Conservation (phyloP, 2,888 invertebrate genomes). For the Lucinisca nassula region DNA sequence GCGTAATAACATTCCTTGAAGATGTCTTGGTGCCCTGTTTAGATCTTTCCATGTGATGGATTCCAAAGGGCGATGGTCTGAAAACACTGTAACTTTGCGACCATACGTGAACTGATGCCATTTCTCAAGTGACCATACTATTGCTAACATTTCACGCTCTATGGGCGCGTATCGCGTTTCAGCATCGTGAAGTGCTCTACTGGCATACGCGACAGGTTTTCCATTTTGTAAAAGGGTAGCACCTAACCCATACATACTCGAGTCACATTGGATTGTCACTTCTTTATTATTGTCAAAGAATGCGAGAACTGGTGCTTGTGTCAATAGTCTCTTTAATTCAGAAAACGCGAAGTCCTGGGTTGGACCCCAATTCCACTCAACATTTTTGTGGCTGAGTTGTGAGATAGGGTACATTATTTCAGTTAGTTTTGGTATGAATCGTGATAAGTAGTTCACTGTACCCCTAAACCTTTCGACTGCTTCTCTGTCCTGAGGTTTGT, state of each 20-base stretch:
- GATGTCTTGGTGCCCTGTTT: conserved; percentile 71
- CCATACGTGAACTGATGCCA: conserved; percentile 77
- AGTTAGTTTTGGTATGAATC: conserved; percentile 64
- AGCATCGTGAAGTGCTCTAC: conserved; percentile 40
- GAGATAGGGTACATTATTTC: conserved; percentile 64
- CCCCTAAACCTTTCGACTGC: conserved; percentile 52
- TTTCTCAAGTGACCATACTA: conserved; percentile 85
- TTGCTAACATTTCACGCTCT: conserved; percentile 62
- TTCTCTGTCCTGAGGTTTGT: conserved; percentile 45
- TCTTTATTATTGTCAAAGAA: conserved; percentile 46
- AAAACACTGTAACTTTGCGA: conserved; percentile 84
- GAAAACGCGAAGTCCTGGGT: conserved; percentile 38
- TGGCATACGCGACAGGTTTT: conserved; percentile 55
- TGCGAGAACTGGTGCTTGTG: conserved; percentile 30
- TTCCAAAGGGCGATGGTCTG: conserved; percentile 87
- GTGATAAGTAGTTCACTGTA: conserved; percentile 66
- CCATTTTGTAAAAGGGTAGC: conserved; percentile 50
- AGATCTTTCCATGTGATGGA: conserved; percentile 82
- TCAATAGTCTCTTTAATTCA: conserved; percentile 41
- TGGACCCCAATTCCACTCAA: conserved; percentile 42
- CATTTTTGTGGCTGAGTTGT: conserved; percentile 54
- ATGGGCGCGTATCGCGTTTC: conserved; percentile 61
- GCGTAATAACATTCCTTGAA: conserved; percentile 77
- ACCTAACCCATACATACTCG: conserved; percentile 36
- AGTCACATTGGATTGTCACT: conserved; percentile 45